Conservation (phyloP, 2,797 vertebrate species). For the Todus mexicanus region DNA sequence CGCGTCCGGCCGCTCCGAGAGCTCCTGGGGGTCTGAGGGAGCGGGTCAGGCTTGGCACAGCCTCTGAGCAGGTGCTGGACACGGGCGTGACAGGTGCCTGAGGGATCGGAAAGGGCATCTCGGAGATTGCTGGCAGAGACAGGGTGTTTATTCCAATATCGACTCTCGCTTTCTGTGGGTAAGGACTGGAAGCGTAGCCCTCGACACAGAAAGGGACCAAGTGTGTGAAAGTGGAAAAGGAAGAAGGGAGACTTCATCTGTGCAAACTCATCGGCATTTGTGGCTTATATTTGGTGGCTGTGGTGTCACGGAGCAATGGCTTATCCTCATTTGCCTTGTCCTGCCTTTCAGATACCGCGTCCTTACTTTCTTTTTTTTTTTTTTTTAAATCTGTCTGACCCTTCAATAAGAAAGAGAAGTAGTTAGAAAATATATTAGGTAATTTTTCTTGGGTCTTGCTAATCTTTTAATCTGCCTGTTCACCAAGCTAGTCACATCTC, state of each 20-base stretch:
- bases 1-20: too few relatives aligned
- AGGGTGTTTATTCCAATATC: fast-evolving
- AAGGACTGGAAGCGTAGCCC: background rate
- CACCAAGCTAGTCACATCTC: background rate
- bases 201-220: background rate
- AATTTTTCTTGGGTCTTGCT: background rate
- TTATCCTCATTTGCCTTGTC: background rate
- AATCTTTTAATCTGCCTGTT: background rate
- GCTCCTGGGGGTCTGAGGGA: background rate
- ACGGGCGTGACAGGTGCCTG: fast-evolving
- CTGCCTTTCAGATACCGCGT: background rate
- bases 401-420: background rate
- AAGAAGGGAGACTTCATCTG: background rate
- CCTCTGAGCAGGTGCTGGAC: background rate
- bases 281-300: background rate
- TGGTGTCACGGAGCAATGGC: background rate
- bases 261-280: background rate
- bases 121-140: background rate
- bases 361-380: fast-evolving
- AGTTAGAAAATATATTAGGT: background rate
- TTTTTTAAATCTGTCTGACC: background rate
- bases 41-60: background rate
- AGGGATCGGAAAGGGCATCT: fast-evolving
- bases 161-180: background rate
- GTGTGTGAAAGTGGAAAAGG: background rate